Evolutionary conservation across 1,140 invertebrate species (phyloP).

Genomic region (Phocides pigmalion): DNA sequence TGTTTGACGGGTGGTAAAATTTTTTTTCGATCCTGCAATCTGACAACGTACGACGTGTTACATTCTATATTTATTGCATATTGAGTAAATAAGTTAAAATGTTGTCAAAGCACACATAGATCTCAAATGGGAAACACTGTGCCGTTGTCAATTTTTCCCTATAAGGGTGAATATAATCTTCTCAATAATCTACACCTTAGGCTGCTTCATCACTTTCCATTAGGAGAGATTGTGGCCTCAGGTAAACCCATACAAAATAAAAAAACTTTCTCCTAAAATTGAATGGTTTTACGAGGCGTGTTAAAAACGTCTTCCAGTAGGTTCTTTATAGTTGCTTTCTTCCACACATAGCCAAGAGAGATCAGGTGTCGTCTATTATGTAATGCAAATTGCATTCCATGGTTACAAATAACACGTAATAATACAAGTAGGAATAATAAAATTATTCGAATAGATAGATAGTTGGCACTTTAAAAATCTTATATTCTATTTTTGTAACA

Average conservation of each 20-base stretch:
- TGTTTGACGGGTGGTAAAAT: too few relatives aligned
- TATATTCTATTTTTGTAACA: conserved; percentile 12
- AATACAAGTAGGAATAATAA: conserved; percentile 2
- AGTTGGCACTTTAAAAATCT: conserved; percentile 5
- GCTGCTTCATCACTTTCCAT: neutral
- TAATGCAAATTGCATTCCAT: conserved; percentile 10
- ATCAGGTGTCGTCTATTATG: conserved; percentile 8
- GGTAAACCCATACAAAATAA: neutral
- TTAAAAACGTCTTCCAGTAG: neutral
- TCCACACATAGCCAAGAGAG: neutral
- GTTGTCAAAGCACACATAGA: too few relatives aligned
- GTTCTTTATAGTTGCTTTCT: conserved; percentile 3
- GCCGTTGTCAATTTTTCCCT: too few relatives aligned
- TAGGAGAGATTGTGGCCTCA: neutral
- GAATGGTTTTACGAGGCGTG: conserved; percentile 9
- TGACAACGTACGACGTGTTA: too few relatives aligned
- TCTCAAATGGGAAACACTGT: too few relatives aligned
- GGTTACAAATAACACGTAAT: neutral
- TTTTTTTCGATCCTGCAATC: too few relatives aligned
- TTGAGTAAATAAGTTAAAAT: too few relatives aligned
- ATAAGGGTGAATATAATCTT: too few relatives aligned
- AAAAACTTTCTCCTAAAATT: conserved; percentile 19
- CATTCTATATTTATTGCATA: too few relatives aligned
- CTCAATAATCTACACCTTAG: neutral
- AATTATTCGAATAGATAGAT: conserved; percentile 24